Evolutionary conservation across 2,797 vertebrate genomes (phyloP).

Genomic region (Hydrophis major): DNA sequence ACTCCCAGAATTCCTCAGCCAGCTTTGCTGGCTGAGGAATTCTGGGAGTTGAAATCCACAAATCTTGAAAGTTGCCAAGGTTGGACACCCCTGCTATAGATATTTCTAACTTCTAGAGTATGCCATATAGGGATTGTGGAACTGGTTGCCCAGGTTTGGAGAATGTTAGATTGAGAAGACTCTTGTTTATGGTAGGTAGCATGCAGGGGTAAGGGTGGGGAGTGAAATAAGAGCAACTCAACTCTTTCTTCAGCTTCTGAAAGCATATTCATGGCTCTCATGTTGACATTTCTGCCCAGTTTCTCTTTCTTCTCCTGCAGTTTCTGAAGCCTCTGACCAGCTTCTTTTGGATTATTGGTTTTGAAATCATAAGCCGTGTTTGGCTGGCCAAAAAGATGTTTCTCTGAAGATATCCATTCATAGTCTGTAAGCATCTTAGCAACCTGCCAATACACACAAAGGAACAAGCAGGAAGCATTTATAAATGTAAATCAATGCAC

Average conservation of each 20-base stretch:
- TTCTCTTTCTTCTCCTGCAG: conserved; percentile 82
- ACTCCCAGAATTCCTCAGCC: too few relatives aligned
- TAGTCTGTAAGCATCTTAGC: conserved; percentile 86
- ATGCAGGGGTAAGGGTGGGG: rapidly evolving
- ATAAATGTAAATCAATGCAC: background rate
- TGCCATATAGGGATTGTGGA: background rate
- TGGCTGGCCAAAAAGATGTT: conserved; percentile 84
- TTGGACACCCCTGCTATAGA: background rate
- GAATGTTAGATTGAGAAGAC: background rate
- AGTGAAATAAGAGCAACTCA: conserved; percentile 30
- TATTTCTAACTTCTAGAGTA: background rate
- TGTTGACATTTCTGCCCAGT: conserved; percentile 85
- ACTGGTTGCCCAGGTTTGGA: background rate
- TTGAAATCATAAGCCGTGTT: conserved; percentile 92
- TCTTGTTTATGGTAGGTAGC: background rate
- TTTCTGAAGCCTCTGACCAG: conserved; percentile 83
- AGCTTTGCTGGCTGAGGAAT: too few relatives aligned
- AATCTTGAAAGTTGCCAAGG: too few relatives aligned
- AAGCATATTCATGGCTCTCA: conserved; percentile 87
- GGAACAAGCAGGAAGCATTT: background rate
- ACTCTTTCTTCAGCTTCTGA: conserved; percentile 91
- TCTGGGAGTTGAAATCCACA: too few relatives aligned
- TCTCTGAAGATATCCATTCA: conserved; percentile 90
- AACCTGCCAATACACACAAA: conserved; percentile 72
- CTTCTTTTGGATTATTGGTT: conserved; percentile 81